Evolutionary conservation across 2,113 vertebrate genomes (phyloP), one percentile per base, ranked within the genome.

Genomic region (Labrus mixtus): DNA sequence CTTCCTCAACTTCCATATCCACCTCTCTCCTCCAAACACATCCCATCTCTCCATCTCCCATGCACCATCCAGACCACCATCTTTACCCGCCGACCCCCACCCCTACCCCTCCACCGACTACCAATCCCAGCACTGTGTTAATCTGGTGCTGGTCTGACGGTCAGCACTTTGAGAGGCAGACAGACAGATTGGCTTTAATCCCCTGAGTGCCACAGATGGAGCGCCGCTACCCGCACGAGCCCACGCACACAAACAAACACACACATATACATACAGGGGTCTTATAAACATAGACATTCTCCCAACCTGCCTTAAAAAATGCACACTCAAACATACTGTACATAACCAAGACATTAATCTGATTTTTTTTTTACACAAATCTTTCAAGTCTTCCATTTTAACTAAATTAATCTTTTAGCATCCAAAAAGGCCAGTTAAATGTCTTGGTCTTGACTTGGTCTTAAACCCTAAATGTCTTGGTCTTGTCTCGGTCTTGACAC

Each of bases 101-200:
- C 25, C 43, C 48, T 12, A 6, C 8, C 19, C 46, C 53, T 12
- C 1, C 19, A 10, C 25, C 23, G 29, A 1, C 56, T 8, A 59
- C 81, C 91, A 90, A 83, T 90, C 87, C 87, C 85, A 81, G 81
- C 79, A 84, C 84, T 87, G 85, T 89, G 90, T 92, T 93, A 92
- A 93, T 93, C 92, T 93, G 89, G 65, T 83, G 87, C 90, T 87
- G 89, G 80, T 90, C 79, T 87, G 91, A 77, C 83, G 41, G 90
- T 93, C 90, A 93, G 90, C 92, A 93, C 88, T 93, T 92, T 90
- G 89, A 89, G 86, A 77, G 33, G 87, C 88, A 93, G 92, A 93
- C 92, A 91, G 92, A 93, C 92, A 90, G 92, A 92, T 93, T 92
- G 92, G 87, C 90, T 92, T 84, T 93, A 93, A 93, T 93, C 92